Evolutionary conservation across 2,113 vertebrate genomes (phyloP), one percentile per base, ranked within the genome.

Genomic region (Percina caprodes): DNA sequence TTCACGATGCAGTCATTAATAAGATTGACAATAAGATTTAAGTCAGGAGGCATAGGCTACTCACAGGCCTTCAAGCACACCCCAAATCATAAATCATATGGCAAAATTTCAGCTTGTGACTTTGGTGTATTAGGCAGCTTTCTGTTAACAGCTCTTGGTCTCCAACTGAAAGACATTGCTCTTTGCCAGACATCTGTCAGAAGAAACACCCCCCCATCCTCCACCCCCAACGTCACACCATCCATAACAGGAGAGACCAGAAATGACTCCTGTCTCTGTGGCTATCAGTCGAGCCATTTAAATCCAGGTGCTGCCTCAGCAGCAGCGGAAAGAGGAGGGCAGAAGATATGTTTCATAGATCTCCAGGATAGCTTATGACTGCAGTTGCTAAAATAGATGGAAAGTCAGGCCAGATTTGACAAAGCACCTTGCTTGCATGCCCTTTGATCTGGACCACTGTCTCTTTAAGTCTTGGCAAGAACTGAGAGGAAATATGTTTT

Each of bases 271-370:
- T 1, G 49, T 82, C 77, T 84, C 68, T 33, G 60, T 39, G 68
- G 78, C 78, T 30, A 61, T 81, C 65, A 79, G 77, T 61, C 8
- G 54, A 86, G 79, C 80, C 82, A 81, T 91, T 90, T 84, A 81
- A 87, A 87, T 73, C 83, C 82, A 84, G 86, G 73, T 86, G 89
- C 88, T 88, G 88, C 75, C 77, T 94, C 92, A 89, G 91, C 91
- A 90, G 77, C 70, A 1, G 69, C 3, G 35, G n/a, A 58, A 11
- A 16, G 61, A 63, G 33, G 52, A 84, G 70, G 45, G 52, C 5
- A 69, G 42, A 60, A 76, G 59, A 85, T 79, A 48, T 0, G 26
- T 80, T 89, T 91, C 83, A 88, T 73, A 88, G 81, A 86, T 86
- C 87, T 91, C 39, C 79, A 77, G 39, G 80, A 88, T 58, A 90